These are phyloP conservation scores for Phoeniculus purpureus DNA, from an alignment of 2,797 vertebrate genomes.

Conservation along the genomic window DNA sequence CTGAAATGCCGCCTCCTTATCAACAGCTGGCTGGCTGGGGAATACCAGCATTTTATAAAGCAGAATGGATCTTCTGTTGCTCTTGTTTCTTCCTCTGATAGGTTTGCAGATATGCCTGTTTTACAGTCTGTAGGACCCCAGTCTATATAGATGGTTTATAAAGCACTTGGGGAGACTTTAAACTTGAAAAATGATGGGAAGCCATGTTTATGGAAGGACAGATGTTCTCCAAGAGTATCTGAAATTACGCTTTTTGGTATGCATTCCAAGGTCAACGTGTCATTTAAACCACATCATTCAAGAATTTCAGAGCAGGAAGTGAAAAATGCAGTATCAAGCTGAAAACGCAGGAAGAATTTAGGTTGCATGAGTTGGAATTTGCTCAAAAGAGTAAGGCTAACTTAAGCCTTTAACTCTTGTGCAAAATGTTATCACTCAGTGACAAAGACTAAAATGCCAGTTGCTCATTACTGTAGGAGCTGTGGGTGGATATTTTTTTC, in stretches of 20 bases:
- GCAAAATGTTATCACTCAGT: background rate
- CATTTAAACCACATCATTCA: background rate
- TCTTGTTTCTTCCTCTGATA: background rate
- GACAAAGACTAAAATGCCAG: background rate
- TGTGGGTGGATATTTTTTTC: background rate
- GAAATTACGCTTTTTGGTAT: background rate
- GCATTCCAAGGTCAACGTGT: background rate
- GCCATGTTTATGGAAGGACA: background rate
- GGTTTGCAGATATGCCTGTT: accelerated
- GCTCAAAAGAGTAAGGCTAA: background rate
- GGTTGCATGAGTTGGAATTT: background rate
- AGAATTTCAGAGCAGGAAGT: background rate
- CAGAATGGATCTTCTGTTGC: accelerated
- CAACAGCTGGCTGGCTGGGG: accelerated
- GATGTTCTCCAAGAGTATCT: background rate
- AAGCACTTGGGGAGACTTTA: accelerated
- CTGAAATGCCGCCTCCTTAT: accelerated
- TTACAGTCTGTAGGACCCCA: accelerated
- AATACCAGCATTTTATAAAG: accelerated
- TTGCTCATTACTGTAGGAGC: background rate
- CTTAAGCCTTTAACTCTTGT: background rate
- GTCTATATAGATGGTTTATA: accelerated
- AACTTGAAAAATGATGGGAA: background rate
- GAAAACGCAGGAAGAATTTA: background rate
- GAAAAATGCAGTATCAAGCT: background rate